Evolutionary conservation across 2,797 vertebrate genomes (phyloP).

Genomic region (Lacerta viridis): DNA sequence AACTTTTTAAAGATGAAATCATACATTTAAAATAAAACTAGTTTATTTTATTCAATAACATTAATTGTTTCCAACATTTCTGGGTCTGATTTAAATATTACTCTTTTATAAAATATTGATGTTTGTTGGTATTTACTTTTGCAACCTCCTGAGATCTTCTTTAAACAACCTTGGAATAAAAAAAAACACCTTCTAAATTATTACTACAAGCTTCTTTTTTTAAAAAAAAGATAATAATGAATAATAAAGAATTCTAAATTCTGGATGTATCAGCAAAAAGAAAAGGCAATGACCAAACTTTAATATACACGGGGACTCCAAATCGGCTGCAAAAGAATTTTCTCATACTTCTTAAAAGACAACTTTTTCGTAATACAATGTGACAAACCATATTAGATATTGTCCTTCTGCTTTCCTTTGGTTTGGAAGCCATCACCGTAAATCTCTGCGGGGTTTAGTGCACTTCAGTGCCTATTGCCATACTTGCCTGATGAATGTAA

Average conservation of each 20-base stretch:
- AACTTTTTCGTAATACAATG: conserved; percentile 81
- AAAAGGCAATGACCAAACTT: conserved; percentile 78
- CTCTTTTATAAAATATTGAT: conserved; percentile 81
- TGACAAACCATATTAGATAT: conserved; percentile 80
- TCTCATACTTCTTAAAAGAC: conserved; percentile 77
- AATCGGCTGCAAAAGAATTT: conserved; percentile 78
- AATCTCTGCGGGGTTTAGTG: conserved; percentile 76
- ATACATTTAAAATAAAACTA: conserved; percentile 84
- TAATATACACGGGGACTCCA: conserved; percentile 78
- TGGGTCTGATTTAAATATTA: conserved; percentile 81
- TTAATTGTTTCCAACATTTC: conserved; percentile 81
- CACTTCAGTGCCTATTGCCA: conserved; percentile 79
- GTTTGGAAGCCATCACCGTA: conserved; percentile 80
- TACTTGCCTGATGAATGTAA: conserved; percentile 77
- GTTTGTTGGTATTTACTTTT: conserved; percentile 78
- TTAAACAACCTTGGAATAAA: conserved; percentile 80
- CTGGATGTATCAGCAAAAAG: conserved; percentile 76
- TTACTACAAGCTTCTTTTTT: conserved; percentile 73
- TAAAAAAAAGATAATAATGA: conserved; percentile 69
- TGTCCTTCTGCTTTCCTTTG: conserved; percentile 82
- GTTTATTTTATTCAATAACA: conserved; percentile 83
- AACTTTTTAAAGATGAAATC: conserved; percentile 80
- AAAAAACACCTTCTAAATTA: conserved; percentile 73
- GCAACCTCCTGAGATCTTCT: conserved; percentile 84
- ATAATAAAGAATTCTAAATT: conserved; percentile 62